Conservation (phyloP, 2,113 vertebrate species). For the Nematolebias whitei region DNA sequence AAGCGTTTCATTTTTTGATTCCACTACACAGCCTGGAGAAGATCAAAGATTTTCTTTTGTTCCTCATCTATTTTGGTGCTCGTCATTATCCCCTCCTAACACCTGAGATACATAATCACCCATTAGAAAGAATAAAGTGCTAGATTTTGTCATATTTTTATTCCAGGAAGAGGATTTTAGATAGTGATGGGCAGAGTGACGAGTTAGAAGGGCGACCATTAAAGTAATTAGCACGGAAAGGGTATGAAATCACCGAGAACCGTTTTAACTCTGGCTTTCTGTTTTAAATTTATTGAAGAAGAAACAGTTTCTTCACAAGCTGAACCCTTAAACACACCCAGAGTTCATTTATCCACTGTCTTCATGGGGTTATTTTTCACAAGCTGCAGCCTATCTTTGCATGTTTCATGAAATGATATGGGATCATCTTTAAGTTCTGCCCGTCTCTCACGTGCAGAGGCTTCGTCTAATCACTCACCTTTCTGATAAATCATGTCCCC, state of each 20-base stretch:
- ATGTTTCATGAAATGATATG: slow-evolving; percentile 69
- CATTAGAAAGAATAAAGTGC: slow-evolving; percentile 62
- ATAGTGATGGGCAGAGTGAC: slow-evolving; percentile 55
- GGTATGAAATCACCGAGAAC: slow-evolving; percentile 31
- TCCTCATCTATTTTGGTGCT: slow-evolving; percentile 80
- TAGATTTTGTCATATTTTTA: slow-evolving; percentile 62
- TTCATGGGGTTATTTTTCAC: slow-evolving; percentile 52
- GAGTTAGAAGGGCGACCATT: slow-evolving; percentile 42
- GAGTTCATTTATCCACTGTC: slow-evolving; percentile 54
- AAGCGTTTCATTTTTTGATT: slow-evolving; percentile 76
- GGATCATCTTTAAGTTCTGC: slow-evolving; percentile 64
- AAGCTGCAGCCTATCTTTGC: slow-evolving; percentile 48
- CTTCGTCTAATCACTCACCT: slow-evolving; percentile 68
- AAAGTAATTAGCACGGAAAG: slow-evolving; percentile 43
- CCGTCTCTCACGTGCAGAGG: slow-evolving; percentile 41
- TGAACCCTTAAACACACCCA: slow-evolving; percentile 24
- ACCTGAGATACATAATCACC: slow-evolving; percentile 80
- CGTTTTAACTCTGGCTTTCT: background rate
- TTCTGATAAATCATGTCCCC: slow-evolving; percentile 69
- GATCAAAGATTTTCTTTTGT: slow-evolving; percentile 73
- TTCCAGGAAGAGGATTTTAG: slow-evolving; percentile 45
- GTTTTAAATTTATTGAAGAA: slow-evolving; percentile 28
- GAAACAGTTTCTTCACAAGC: slow-evolving; percentile 14
- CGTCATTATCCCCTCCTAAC: slow-evolving; percentile 67
- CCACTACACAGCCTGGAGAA: slow-evolving; percentile 58